Base-by-base conservation (phyloP, 2,888 invertebrate species). In the Leptopilina drosophilae region DNA sequence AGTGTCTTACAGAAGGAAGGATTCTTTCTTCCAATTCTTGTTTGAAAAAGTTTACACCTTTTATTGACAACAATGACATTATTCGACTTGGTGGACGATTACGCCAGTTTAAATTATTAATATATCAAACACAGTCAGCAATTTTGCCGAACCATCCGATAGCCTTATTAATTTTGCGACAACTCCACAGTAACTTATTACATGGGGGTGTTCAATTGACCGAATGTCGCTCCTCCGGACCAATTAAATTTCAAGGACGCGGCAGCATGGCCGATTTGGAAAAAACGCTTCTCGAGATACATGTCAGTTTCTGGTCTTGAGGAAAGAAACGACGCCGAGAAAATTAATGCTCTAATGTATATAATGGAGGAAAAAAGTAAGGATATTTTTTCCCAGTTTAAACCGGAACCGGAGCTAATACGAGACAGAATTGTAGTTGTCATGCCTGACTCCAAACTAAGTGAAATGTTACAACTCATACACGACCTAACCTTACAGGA, bases 351-450 rank as follows among this genome's bases (percentile, higher is more conserved):
- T 65, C 42, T 65, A 14, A 65, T 65, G 33, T 65, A 65, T 14
- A 65, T 65, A 5, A 40, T 65, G 65, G 42, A 14, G 40, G 40
- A 65, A 12, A 65, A 33, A 33, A 65, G 65, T n/a, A 42, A 65
- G n/a, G 40, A 65, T 6, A 40, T 65, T 65, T 65, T 65, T 65
- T 14, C 65, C 6, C 20, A 20, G 42, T 73, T 26, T 11, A 20
- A 33, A 8, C 49, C 59, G 1, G 79, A 53, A 14, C 33, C 65
- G 8, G 81, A 86, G 15, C 75, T 88, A 7, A 87, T 88, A 9
- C 78, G 87, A 59, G 88, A 88, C 75, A 77, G 85, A 26, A 88
- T 88, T 65, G 83, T 86, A 8, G 85, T 87, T 12, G 88, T 87
- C 0, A 80, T 89, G 67, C 14, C 26, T 20, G 87, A 88, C 73